phyloP scores from a whole-genome alignment of 2,797 vertebrate species.

The Pseudochirops corinnae region DNA sequence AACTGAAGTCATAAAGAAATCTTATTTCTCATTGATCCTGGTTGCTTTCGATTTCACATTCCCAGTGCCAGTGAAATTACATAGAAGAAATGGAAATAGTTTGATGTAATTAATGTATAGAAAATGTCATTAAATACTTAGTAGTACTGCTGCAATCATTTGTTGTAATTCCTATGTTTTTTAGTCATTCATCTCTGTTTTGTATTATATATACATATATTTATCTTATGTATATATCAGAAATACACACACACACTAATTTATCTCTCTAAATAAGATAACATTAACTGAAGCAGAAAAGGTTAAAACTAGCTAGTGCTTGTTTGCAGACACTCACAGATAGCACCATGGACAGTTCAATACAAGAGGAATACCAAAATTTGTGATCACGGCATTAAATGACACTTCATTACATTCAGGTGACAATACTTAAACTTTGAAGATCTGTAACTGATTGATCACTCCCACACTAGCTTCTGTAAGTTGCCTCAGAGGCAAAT shows the following conservation, averaged over 20 bases:
- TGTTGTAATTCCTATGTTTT: constrained; percentile 1
- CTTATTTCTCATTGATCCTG: neutral
- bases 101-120: neutral
- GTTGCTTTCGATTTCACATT: constrained; percentile 5
- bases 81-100: constrained; percentile 19
- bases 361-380: neutral
- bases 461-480: constrained; percentile 12
- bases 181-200: neutral
- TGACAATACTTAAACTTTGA: constrained; percentile 53
- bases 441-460: neutral
- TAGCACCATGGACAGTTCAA: neutral
- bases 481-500: constrained; percentile 29
- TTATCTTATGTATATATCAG: neutral
- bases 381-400: neutral
- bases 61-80: neutral
- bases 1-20: neutral
- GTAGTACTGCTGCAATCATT: neutral
- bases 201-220: neutral
- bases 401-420: constrained; percentile 31
- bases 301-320: neutral
- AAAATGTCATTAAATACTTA: neutral
- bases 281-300: constrained; percentile 22
- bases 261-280: neutral
- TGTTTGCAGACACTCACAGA: neutral
- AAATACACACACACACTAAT: neutral